These are phyloP conservation scores for Gallirallus australis DNA, from an alignment of 2,797 vertebrate species.

Conservation along the genomic window DNA sequence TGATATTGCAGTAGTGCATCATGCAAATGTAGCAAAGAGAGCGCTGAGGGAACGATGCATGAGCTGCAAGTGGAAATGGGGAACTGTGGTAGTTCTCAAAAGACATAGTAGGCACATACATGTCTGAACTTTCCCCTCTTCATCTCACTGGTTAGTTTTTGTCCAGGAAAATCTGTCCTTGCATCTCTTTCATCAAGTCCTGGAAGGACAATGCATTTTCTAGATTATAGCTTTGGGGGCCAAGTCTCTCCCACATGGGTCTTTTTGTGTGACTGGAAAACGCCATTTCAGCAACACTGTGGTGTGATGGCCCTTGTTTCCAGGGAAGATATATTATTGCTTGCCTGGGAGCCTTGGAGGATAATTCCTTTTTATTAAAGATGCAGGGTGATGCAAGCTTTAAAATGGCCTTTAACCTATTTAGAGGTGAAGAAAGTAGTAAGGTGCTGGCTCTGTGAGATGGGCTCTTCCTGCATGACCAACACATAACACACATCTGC, in stretches of 20 bases:
- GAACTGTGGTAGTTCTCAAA: neutral
- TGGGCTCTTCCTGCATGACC: neutral
- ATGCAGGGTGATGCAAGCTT: neutral
- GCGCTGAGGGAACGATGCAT: neutral
- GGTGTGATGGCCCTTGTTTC: slow-evolving; percentile 11
- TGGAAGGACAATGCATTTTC: slow-evolving; percentile 15
- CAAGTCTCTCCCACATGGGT: neutral
- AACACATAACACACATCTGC: neutral
- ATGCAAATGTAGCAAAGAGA: neutral
- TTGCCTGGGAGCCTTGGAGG: neutral
- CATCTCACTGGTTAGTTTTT: neutral
- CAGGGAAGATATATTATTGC: neutral
- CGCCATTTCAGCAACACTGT: neutral
- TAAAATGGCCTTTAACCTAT: neutral
- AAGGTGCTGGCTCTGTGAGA: neutral
- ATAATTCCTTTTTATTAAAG: slow-evolving; percentile 16
- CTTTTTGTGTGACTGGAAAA: slow-evolving; percentile 20
- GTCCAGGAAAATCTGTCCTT: neutral
- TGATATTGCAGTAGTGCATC: neutral
- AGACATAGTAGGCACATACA: accelerated
- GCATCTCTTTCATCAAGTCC: neutral
- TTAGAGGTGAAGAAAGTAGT: neutral
- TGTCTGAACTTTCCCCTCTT: neutral
- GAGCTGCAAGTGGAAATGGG: neutral
- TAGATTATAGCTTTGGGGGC: slow-evolving; percentile 9